Evolutionary conservation across 2,113 vertebrate species (phyloP), one percentile per base, ranked within the genome.

Genomic region (Terrapene triunguis): DNA sequence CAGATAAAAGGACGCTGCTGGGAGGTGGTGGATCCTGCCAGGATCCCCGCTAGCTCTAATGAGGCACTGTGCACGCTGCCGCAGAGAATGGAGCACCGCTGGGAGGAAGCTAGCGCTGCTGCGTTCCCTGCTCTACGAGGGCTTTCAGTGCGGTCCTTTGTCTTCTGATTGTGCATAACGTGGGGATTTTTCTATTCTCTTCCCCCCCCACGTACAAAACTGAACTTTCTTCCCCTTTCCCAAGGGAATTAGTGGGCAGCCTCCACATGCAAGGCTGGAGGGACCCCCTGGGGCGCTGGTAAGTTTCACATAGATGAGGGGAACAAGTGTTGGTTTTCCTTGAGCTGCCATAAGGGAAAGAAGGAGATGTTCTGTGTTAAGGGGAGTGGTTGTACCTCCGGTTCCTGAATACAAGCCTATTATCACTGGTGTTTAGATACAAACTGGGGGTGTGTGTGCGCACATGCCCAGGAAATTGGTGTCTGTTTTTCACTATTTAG

Each of bases 301-400:
- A 53, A 89, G 59, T 92, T 95, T 93, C 87, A 88, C 92, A 95
- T 87, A 53, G 78, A 8, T 1, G 38, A 89, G 89, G 19, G 80
- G 92, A 95, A 94, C 44, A 48, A 93, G 72, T 48, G 87, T 88
- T 92, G 89, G 38, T 92, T 96, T 72, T 95, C 80, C 92, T 81
- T 91, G 87, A 0, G 0, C 85, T 96, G 94, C 93, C 95, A 93
- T 93, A 95, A 91, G 65, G 65, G 65, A 72, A 72, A 72, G 65
- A 8, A n/a, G 87, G 95, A 95, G 90, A 88, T 17, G 4, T 12
- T 16, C 55, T 90, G 85, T 90, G 93, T 94, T 90, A 0, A 0
- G 53, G 94, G 85, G 94, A 96, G 92, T 1, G 24, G 35, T 84
- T 87, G 47, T 94, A 94, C 55, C 87, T 95, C 82, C 1, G 12